phyloP scores from a whole-genome alignment of 2,113 vertebrate genomes.

The Clarias macrocephalus region DNA sequence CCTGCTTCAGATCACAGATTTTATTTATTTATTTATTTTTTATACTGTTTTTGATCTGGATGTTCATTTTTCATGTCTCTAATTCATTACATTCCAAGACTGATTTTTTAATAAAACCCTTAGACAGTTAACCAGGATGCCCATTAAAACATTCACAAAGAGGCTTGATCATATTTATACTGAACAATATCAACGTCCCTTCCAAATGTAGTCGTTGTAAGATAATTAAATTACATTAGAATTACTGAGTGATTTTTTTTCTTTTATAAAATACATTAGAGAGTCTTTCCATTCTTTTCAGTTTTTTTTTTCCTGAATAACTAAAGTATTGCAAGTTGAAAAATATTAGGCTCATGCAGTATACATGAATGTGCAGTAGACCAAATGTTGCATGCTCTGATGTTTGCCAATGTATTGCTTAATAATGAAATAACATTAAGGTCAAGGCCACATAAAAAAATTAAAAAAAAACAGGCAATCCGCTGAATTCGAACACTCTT shows the following conservation, averaged over 20 bases:
- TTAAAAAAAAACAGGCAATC: not conserved
- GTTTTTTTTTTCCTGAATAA: not conserved
- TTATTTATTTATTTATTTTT: no score
- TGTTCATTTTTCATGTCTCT: no score
- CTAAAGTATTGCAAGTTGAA: no score
- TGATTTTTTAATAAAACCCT: not conserved
- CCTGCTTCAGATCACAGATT: no score
- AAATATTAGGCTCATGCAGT: not conserved
- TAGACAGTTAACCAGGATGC: conserved; percentile 16
- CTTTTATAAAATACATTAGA: not conserved
- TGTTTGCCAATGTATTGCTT: not conserved
- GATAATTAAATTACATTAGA: conserved; percentile 39
- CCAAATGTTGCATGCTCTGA: not conserved
- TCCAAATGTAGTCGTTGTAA: not conserved
- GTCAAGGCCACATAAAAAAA: no score
- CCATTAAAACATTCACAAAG: conserved; percentile 19
- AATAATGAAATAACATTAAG: not conserved
- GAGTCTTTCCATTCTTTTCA: not conserved
- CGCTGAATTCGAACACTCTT: not conserved
- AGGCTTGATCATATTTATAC: conserved; percentile 21
- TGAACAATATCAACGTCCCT: conserved; percentile 32
- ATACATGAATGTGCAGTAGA: not conserved
- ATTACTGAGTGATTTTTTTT: conserved; percentile 40
- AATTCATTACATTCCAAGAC: no score
- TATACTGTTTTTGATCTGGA: no score